Evolutionary conservation across 2,113 vertebrate species (phyloP).

Genomic region (Poeciliopsis retropinna): DNA sequence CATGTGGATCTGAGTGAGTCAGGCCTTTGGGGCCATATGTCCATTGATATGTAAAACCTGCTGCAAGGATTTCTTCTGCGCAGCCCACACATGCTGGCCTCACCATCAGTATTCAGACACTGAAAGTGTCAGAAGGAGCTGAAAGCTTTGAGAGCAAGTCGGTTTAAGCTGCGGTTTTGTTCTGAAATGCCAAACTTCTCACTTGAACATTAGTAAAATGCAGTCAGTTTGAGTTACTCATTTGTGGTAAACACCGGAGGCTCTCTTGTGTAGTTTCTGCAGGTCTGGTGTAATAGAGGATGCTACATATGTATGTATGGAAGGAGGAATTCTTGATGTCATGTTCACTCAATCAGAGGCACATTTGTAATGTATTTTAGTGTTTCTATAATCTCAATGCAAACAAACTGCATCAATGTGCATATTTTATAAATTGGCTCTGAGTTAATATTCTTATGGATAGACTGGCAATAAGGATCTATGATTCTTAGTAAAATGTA

Average conservation of each 20-base stretch:
- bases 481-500: background rate
- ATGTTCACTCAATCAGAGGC: background rate
- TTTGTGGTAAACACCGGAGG: background rate
- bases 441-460: background rate
- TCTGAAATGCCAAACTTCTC: slow-evolving; percentile 18
- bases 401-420: background rate
- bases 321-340: background rate
- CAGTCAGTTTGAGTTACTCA: slow-evolving; percentile 1
- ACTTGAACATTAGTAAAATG: slow-evolving; percentile 16
- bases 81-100: slow-evolving; percentile 36
- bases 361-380: background rate
- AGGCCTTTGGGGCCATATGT: slow-evolving; percentile 40
- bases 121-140: slow-evolving; percentile 27
- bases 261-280: background rate
- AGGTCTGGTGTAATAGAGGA: background rate
- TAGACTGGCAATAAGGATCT: background rate
- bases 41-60: slow-evolving; percentile 77
- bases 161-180: slow-evolving; percentile 19
- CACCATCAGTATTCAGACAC: slow-evolving; percentile 51
- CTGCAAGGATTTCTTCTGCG: slow-evolving; percentile 42
- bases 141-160: slow-evolving; percentile 14
- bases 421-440: background rate
- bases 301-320: background rate
- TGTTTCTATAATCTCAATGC: background rate
- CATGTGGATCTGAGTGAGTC: slow-evolving; percentile 52